Percentiles rank a stretch among this genome's conserved stretches.
Conservation (phyloP, 2,888 invertebrate genomes). For the Phoronis australis region DNA sequence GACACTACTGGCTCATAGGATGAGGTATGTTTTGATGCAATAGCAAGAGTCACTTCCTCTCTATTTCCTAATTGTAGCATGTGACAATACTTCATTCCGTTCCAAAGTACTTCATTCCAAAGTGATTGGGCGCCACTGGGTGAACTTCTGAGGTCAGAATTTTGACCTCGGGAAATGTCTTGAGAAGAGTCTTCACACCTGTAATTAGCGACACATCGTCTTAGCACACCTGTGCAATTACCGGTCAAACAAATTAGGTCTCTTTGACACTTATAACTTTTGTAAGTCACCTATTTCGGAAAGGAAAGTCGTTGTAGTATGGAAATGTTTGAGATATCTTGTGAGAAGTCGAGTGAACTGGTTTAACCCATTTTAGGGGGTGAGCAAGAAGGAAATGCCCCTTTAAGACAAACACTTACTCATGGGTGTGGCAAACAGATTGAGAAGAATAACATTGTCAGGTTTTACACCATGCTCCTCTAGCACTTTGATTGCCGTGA, state of each 20-base stretch:
- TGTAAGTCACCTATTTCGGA: not conserved
- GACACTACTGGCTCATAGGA: no score
- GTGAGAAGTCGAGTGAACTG: not conserved
- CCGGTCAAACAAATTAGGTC: no score
- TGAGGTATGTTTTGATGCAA: no score
- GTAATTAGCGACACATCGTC: no score
- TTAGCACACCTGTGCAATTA: no score
- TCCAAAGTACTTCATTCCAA: slow-evolving; percentile 97
- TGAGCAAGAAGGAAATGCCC: not conserved
- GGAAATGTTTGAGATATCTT: no score
- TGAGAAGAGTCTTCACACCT: slow-evolving; percentile 47
- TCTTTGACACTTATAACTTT: no score
- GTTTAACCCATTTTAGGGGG: no score
- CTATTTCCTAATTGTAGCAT: no score
- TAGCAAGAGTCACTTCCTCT: no score
- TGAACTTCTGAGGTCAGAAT: slow-evolving; percentile 94
- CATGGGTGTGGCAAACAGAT: slow-evolving; percentile 88
- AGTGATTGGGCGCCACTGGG: slow-evolving; percentile 92
- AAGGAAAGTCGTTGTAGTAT: no score
- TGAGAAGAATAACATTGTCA: slow-evolving; percentile 92
- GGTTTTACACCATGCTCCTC: slow-evolving; percentile 91
- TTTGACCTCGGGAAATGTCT: slow-evolving; percentile 63
- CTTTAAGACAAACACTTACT: slow-evolving; percentile 37
- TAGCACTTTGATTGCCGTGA: slow-evolving; percentile 85
- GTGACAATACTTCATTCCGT: slow-evolving; percentile 66